These are phyloP conservation scores for Gonatopus flavifemur DNA, from an alignment of 1,140 invertebrate genomes.

Conservation along the genomic window DNA sequence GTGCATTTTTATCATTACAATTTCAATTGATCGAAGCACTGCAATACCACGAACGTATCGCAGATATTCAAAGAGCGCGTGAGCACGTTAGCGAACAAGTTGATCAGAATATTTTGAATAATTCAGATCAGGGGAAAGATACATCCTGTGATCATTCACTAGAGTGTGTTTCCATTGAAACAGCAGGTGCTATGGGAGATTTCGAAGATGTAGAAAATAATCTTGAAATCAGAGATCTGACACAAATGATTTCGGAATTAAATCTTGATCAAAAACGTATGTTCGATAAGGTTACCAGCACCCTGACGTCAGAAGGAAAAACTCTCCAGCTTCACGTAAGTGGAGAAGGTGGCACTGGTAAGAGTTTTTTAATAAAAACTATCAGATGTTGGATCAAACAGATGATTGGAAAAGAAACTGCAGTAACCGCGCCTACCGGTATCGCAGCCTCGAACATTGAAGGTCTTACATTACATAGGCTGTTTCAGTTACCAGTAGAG, in stretches of 20 bases:
- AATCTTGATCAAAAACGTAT: slow-evolving; percentile 26
- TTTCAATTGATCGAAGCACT: slow-evolving; percentile 3
- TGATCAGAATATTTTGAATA: slow-evolving; percentile 9
- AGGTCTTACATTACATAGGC: too few species aligned
- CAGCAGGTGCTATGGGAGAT: slow-evolving; percentile 6
- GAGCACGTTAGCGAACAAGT: slow-evolving; percentile 2
- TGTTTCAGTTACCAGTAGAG: too few species aligned
- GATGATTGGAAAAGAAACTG: slow-evolving; percentile 17
- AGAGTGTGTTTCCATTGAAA: not conserved
- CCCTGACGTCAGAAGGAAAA: too few species aligned
- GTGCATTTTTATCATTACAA: slow-evolving; percentile 7
- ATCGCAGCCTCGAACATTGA: slow-evolving; percentile 34
- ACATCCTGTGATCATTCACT: not conserved
- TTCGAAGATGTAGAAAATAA: slow-evolving; percentile 11
- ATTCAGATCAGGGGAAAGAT: not conserved
- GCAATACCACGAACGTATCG: slow-evolving; percentile 13
- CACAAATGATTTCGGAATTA: slow-evolving; percentile 20
- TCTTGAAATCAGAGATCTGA: slow-evolving; percentile 3
- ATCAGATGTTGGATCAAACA: slow-evolving; percentile 19
- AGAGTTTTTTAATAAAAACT: slow-evolving; percentile 23
- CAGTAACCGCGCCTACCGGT: slow-evolving; percentile 30
- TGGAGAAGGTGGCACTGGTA: too few species aligned
- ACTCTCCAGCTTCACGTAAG: too few species aligned
- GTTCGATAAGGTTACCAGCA: slow-evolving; percentile 22
- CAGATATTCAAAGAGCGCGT: not conserved